A percentile compares a stretch with the other conserved stretches of the same genome.
Conservation (phyloP, 2,888 invertebrate genomes). For the Drosophila pseudotalamancana region DNA sequence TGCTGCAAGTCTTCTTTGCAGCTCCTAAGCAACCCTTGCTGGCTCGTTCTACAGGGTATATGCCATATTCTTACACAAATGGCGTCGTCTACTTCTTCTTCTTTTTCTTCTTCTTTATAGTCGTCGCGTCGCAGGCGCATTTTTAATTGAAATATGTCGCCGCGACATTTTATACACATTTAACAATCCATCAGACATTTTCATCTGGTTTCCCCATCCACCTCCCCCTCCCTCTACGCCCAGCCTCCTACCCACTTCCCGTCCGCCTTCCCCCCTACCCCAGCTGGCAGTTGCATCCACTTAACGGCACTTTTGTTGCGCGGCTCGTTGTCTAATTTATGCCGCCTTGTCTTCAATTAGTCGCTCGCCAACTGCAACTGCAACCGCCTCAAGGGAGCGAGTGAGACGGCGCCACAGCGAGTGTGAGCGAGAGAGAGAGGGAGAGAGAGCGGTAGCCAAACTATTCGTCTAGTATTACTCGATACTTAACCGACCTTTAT, state of each 20-base stretch:
- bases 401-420: slow-evolving; percentile 53
- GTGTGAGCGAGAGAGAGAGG: slow-evolving; percentile 35
- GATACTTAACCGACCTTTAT: slow-evolving; percentile 75
- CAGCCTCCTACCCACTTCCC: neutral
- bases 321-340: slow-evolving; percentile 60
- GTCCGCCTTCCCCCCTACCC: neutral
- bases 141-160: slow-evolving; percentile 74
- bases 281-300: slow-evolving; percentile 50
- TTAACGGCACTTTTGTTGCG: slow-evolving; percentile 56
- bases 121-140: slow-evolving; percentile 15
- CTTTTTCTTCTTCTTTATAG: too few species aligned
- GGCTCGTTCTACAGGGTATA: neutral
- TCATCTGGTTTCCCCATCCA: neutral
- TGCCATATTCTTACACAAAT: neutral
- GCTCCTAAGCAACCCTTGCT: too few species aligned
- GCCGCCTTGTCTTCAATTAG: slow-evolving; percentile 75
- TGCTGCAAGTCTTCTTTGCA: too few species aligned
- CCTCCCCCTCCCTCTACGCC: neutral
- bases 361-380: slow-evolving; percentile 54
- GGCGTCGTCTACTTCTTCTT: neutral
- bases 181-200: slow-evolving; percentile 69
- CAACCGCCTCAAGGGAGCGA: slow-evolving; percentile 49
- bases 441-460: slow-evolving; percentile 31
- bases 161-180: slow-evolving; percentile 61
- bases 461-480: slow-evolving; percentile 76